Percentiles rank a stretch among this genome's conserved stretches.
Conservation (phyloP, 2,113 vertebrate genomes). For the Recurvirostra avosetta region DNA sequence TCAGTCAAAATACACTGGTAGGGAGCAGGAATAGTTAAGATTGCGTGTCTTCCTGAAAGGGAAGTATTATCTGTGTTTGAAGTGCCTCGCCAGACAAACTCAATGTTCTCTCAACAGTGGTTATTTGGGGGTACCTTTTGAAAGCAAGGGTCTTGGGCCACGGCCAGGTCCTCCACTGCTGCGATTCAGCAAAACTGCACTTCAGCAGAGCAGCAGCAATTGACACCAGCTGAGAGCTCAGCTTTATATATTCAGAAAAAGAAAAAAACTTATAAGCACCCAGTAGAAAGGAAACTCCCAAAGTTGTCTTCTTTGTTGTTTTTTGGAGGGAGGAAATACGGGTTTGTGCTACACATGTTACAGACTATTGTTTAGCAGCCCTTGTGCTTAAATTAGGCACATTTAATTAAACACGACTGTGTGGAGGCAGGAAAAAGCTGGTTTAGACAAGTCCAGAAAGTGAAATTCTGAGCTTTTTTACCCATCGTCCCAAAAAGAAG, state of each 20-base stretch:
- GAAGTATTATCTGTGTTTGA: neutral
- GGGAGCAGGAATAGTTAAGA: neutral
- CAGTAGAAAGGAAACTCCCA: slow-evolving; percentile 7
- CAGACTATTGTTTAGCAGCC: slow-evolving; percentile 62
- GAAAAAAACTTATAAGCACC: neutral
- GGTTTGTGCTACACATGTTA: slow-evolving; percentile 39
- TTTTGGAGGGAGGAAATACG: neutral
- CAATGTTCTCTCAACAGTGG: neutral
- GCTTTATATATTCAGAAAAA: neutral
- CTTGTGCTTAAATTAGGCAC: slow-evolving; percentile 69
- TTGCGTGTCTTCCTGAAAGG: neutral
- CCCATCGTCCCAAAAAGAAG: neutral
- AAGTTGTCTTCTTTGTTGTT: slow-evolving; percentile 23
- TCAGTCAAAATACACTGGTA: neutral
- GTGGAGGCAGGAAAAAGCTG: slow-evolving; percentile 69
- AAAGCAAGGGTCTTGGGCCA: neutral
- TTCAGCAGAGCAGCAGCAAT: neutral
- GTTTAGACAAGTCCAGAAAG: slow-evolving; percentile 70
- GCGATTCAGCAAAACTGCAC: neutral
- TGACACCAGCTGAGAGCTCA: neutral
- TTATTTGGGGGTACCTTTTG: neutral
- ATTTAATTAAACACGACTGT: slow-evolving; percentile 71
- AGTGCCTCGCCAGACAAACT: neutral
- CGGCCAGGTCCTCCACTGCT: neutral
- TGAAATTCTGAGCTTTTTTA: slow-evolving; percentile 58